These are phyloP conservation scores for Contarinia nasturtii DNA, from an alignment of 1,140 invertebrate species.

Conservation along the genomic window DNA sequence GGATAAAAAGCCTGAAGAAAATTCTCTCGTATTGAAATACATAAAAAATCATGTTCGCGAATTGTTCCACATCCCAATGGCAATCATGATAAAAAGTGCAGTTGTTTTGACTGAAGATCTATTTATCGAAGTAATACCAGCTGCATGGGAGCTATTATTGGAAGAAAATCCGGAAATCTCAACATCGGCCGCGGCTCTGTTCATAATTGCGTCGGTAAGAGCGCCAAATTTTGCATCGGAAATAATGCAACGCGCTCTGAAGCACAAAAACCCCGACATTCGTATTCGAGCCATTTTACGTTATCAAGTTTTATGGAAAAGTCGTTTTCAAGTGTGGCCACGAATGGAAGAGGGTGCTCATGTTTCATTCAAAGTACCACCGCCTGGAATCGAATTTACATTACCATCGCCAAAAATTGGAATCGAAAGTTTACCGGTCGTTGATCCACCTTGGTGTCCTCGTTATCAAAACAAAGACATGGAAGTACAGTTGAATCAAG, in stretches of 20 bases:
- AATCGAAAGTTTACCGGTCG: conserved; percentile 78
- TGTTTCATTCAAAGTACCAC: conserved; percentile 87
- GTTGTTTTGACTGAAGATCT: conserved; percentile 75
- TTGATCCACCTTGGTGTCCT: conserved; percentile 98
- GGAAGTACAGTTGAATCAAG: conserved; percentile 97
- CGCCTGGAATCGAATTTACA: conserved; percentile 96
- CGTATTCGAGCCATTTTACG: conserved; percentile 36
- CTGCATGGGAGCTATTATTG: conserved; percentile 85
- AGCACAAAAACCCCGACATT: conserved; percentile 60
- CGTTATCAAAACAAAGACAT: conserved; percentile 96
- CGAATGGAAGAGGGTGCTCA: conserved; percentile 96
- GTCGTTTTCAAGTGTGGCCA: conserved; percentile 96
- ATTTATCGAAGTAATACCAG: conserved; percentile 69
- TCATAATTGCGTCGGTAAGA: conserved; percentile 80
- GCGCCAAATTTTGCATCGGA: conserved; percentile 70
- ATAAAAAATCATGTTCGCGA: conserved; percentile 63
- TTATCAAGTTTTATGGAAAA: conserved; percentile 91
- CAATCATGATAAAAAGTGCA: conserved; percentile 78
- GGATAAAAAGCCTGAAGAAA: conserved; percentile 26
- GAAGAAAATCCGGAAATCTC: conserved; percentile 62
- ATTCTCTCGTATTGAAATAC: conserved; percentile 58
- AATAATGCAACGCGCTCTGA: conserved; percentile 71
- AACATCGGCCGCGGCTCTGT: conserved; percentile 67
- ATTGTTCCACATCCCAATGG: conserved; percentile 78
- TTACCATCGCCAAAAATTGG: conserved; percentile 97